Evolutionary conservation across 2,113 vertebrate species (phyloP), one percentile per base, ranked within the genome.

Genomic region (Chunga burmeisteri): DNA sequence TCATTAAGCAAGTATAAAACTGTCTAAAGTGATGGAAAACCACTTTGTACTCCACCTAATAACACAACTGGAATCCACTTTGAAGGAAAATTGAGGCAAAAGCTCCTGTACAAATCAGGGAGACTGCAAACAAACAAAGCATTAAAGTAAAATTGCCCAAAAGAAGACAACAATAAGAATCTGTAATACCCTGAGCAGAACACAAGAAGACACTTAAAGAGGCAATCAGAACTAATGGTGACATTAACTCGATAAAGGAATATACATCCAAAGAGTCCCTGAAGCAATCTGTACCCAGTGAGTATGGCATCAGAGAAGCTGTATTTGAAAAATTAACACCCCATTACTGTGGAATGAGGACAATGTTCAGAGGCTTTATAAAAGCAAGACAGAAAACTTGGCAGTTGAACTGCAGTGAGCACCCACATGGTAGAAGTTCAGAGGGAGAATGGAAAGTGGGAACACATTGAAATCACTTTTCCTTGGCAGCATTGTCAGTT

Each of bases 1-100:
- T 94, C 94, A 97, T 97, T 97, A 97, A 96, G 44, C 78, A 97
- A 94, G 72, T 94, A 96, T 97, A 97, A 98, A 97, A 84, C 96
- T 97, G 95, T 94, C 96, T 91, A 62, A 82, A 94, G 93, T 97
- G 97, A 97, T 97, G 91, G 90, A 98, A 96, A 97, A 95, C 74
- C 75, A 88, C 93, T 97, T 95, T 96, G 46, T 74, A 72, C 65
- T 94, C 77, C 86, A 96, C 75, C 93, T 96, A 90, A 97, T 94
- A 97, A 94, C 68, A 95, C 78, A 96, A 98, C 92, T 96, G 83
- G 95, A 97, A 95, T 91, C 72, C 66, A 91, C 66, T 93, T 93
- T 77, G 81, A 96, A 95, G 62, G 88, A 97, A 97, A 97, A 97
- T 94, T 92, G 83, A 97, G 70, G 89, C 50, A 95, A 97, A 96